These are phyloP conservation scores for Cervus canadensis DNA, from an alignment of 2,113 vertebrate genomes.

Conservation along the genomic window DNA sequence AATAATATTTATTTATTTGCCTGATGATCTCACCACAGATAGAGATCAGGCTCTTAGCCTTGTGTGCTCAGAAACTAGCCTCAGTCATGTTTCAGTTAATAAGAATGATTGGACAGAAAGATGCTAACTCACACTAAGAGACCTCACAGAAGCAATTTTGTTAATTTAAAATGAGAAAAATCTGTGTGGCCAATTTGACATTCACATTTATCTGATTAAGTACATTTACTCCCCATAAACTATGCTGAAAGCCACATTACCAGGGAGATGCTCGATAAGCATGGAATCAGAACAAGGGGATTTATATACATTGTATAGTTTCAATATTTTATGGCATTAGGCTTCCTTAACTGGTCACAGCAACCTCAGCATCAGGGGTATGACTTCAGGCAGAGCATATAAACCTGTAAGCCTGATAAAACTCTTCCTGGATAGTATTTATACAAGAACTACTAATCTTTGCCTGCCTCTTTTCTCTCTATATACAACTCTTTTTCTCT, in stretches of 20 bases:
- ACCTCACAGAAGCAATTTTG: not conserved
- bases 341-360: not conserved
- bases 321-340: not conserved
- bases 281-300: not conserved
- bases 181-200: not conserved
- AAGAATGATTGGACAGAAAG: not conserved
- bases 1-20: not conserved
- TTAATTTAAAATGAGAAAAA: slow-evolving; percentile 4
- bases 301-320: not conserved
- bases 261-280: not conserved
- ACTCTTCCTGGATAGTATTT: not conserved
- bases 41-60: not conserved
- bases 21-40: not conserved
- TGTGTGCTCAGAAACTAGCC: not conserved
- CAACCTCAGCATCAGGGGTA: not conserved
- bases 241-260: not conserved
- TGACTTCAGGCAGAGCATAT: not conserved
- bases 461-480: not conserved
- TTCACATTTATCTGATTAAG: not conserved
- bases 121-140: not conserved
- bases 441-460: not conserved
- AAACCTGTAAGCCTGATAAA: not conserved
- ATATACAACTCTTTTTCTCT: not conserved
- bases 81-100: not conserved
- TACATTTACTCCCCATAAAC: not conserved